These are phyloP conservation scores for Acanthurus leucopareius DNA, from an alignment of 2,797 vertebrate genomes.

Conservation along the genomic window DNA sequence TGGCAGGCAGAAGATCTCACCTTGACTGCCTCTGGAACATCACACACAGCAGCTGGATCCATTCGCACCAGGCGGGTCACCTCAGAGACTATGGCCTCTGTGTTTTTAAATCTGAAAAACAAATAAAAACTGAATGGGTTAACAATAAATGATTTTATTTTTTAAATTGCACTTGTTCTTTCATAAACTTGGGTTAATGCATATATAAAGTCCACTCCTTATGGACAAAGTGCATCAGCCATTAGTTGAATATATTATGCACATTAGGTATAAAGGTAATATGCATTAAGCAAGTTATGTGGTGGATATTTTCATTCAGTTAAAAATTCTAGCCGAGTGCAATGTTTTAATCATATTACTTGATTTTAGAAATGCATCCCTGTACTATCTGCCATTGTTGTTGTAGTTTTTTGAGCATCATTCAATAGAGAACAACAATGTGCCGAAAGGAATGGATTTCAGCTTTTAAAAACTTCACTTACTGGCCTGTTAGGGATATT, in stretches of 20 bases:
- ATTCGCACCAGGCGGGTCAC: constrained; percentile 95
- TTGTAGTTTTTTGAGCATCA: background rate
- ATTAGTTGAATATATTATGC: background rate
- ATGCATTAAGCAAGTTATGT: background rate
- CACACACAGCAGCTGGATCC: constrained; percentile 95
- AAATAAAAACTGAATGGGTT: background rate
- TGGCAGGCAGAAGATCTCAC: constrained; percentile 68
- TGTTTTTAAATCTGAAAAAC: constrained; percentile 93
- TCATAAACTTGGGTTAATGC: background rate
- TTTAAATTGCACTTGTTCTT: background rate
- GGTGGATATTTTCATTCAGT: background rate
- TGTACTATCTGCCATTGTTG: background rate
- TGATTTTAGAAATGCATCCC: background rate
- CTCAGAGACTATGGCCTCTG: constrained; percentile 94
- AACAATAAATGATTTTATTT: background rate
- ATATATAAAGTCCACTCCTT: background rate
- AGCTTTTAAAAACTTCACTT: background rate
- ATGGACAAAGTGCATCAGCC: background rate
- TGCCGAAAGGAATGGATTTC: background rate
- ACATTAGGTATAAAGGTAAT: background rate
- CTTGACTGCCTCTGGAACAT: constrained; percentile 96
- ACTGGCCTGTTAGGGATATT: background rate
- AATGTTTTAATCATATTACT: background rate
- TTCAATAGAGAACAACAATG: background rate
- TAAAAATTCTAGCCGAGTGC: background rate